Conservation (phyloP, 1,140 invertebrate genomes). For the Andrena cerasifolii region DNA sequence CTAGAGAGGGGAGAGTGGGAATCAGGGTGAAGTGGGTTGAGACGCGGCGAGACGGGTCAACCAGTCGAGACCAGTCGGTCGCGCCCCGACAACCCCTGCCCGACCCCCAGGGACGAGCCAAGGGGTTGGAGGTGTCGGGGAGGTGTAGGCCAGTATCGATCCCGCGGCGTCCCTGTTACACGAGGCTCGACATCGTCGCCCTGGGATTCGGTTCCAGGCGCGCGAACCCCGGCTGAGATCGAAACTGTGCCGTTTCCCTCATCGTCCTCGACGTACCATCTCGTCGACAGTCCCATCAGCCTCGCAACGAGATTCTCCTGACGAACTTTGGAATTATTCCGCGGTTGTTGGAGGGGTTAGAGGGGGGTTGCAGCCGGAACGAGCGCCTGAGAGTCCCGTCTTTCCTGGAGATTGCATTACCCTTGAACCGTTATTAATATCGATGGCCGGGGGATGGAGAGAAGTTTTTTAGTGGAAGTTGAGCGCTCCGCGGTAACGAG, state of each 20-base stretch:
- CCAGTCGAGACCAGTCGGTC: slow-evolving; percentile 70
- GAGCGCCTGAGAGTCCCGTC: neutral
- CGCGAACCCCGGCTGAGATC: neutral
- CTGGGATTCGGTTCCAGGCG: slow-evolving; percentile 38
- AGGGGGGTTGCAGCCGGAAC: neutral
- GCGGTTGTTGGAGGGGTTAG: too few species aligned
- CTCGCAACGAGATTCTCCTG: neutral
- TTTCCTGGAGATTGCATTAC: neutral
- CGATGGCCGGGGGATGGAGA: neutral
- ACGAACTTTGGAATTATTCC: slow-evolving; percentile 1
- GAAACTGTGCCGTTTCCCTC: neutral
- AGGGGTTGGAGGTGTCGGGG: slow-evolving; percentile 26
- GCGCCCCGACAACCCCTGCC: slow-evolving; percentile 69
- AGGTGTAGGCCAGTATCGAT: slow-evolving; percentile 74
- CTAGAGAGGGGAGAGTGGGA: slow-evolving; percentile 51
- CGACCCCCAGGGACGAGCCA: slow-evolving; percentile 68
- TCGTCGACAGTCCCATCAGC: slow-evolving; percentile 6
- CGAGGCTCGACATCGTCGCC: slow-evolving; percentile 63
- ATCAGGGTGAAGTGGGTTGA: slow-evolving; percentile 69
- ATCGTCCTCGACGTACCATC: neutral
- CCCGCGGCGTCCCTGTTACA: slow-evolving; percentile 73
- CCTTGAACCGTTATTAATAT: neutral
- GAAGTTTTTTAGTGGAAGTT: neutral
- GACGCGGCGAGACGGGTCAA: slow-evolving; percentile 71
- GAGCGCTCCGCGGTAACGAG: neutral